Conservation (phyloP, 2,888 invertebrate species). For the Rhorus exstirpatorius region DNA sequence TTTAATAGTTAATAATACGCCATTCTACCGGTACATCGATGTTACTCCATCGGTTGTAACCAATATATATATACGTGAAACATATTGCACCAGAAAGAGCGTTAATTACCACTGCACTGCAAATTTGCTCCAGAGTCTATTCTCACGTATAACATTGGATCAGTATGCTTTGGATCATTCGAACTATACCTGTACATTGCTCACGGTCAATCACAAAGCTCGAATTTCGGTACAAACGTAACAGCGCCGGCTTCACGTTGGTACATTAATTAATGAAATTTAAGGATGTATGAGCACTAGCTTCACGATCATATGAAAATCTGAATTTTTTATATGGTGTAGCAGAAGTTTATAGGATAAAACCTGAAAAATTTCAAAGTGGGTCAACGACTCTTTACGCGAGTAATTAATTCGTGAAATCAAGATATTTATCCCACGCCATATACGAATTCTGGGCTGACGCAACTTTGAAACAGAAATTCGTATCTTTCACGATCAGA, state of each 20-base stretch:
- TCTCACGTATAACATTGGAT: conserved; percentile 7
- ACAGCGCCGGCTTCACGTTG: neutral
- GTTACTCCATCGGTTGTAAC: conserved; percentile 27
- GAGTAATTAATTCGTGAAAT: too few species aligned
- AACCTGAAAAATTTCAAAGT: too few species aligned
- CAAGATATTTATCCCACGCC: too few species aligned
- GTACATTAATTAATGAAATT: neutral
- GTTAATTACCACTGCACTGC: conserved; percentile 3
- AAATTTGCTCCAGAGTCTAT: conserved; percentile 24
- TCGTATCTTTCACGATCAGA: too few species aligned
- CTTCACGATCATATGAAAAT: too few species aligned
- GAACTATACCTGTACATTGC: neutral
- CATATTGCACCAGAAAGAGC: neutral
- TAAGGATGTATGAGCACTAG: too few species aligned
- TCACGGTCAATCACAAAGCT: neutral
- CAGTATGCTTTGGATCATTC: neutral
- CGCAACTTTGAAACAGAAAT: too few species aligned
- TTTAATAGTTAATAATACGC: conserved; percentile 77
- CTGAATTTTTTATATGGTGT: too few species aligned
- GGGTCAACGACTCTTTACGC: too few species aligned
- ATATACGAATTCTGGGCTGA: too few species aligned
- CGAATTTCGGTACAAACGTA: conserved; percentile 2
- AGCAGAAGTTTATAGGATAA: too few species aligned
- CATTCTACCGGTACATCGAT: conserved; percentile 8
- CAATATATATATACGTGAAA: conserved; percentile 12